Base-by-base conservation (phyloP, 2,113 vertebrate species). In the Sterrhoptilus dennistouni region DNA sequence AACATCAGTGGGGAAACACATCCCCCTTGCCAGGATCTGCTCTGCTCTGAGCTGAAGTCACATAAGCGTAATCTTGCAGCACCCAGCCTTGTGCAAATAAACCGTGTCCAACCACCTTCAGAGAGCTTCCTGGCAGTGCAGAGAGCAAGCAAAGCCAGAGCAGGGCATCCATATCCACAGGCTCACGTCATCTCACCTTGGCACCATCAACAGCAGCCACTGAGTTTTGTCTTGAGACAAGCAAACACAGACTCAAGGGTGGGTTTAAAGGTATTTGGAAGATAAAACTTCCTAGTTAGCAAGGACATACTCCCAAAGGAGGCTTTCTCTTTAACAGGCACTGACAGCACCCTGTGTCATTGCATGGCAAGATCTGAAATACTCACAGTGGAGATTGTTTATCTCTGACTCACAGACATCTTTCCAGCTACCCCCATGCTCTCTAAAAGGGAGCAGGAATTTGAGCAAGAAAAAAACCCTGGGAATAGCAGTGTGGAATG, bases 1-100 rank as follows among this genome's bases (percentile, higher is more conserved):
- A 29, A 60, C 5, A 6, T 0, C 2, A 12, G 12, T 3, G 7
- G n/a, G 20, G 10, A 25, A n/a, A 29, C 8, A 3, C 2, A 1
- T 71, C 38, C 29, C 44, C 64, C 74, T 42, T 42, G 65, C n/a
- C 24, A 5, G 36, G 25, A 18, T 61, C 66, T 74, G 71, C 76
- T 53, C 33, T 65, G 89, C 69, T 86, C 28, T 23, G 23, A 49
- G 72, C 44, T 63, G 47, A 50, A 81, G 36, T 27, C 87, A 59
- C 9, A 36, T 6, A 65, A 53, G n/a, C 0, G 2, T 4, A 38
- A 63, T 40, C 61, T 78, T 2, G 5, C 57, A 63, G 83, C 59
- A 36, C 83, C 64, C 68, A 89, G 89, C 83, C 76, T 70, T 93
- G 87, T 70, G 83, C 81, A 94, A 96, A 95, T 3, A 96, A 74